phyloP scores from a whole-genome alignment of 2,113 vertebrate genomes.

The Scortum barcoo region DNA sequence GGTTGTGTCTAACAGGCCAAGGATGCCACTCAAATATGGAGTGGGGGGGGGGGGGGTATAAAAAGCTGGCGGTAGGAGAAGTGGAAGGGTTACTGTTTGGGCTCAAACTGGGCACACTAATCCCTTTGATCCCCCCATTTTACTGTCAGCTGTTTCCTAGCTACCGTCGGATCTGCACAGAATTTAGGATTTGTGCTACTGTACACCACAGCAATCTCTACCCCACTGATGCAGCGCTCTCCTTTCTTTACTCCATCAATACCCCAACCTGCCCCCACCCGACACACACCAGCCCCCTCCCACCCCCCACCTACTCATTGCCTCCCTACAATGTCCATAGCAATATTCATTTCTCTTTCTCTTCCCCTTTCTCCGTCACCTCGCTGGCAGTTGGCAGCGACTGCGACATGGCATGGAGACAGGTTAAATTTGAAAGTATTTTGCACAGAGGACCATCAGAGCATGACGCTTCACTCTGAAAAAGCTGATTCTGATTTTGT shows the following conservation, averaged over 20 bases:
- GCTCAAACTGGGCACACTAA: slow-evolving; percentile 78
- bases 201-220: slow-evolving; percentile 79
- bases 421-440: slow-evolving; percentile 65
- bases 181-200: slow-evolving; percentile 81
- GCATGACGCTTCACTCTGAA: slow-evolving; percentile 51
- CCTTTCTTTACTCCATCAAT: slow-evolving; percentile 69
- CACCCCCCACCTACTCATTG: slow-evolving; percentile 14
- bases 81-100: slow-evolving; percentile 77
- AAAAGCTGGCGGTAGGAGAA: slow-evolving; percentile 62
- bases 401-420: slow-evolving; percentile 39
- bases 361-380: slow-evolving; percentile 20
- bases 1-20: slow-evolving; percentile 38
- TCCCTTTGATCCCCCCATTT: slow-evolving; percentile 83
- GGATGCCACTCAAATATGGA: slow-evolving; percentile 27
- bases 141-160: slow-evolving; percentile 84
- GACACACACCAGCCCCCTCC: too few relatives aligned
- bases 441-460: slow-evolving; percentile 57
- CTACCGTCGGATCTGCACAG: slow-evolving; percentile 76
- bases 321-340: slow-evolving; percentile 32
- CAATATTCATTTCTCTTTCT: slow-evolving; percentile 50
- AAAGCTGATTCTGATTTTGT: slow-evolving; percentile 73
- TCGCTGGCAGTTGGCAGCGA: slow-evolving; percentile 45
- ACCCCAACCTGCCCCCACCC: slow-evolving; percentile 24
- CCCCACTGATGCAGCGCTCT: slow-evolving; percentile 67
- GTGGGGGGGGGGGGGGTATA: slow-evolving; percentile 53